Percentiles rank a stretch among this genome's conserved stretches.
phyloP scores from a whole-genome alignment of 2,888 invertebrate genomes.

The Seira sanloemensis region DNA sequence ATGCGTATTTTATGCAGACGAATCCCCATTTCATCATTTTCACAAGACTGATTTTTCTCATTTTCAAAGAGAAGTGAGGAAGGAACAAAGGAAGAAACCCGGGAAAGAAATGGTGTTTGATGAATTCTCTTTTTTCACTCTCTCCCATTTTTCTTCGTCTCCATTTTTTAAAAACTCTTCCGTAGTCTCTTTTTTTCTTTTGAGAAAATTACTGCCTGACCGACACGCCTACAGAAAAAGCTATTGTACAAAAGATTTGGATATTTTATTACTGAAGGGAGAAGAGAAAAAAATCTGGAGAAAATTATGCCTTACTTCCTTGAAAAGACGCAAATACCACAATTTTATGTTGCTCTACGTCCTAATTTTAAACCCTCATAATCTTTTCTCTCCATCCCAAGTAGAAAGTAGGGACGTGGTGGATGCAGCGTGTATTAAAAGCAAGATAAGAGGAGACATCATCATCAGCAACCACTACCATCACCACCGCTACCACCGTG shows the following conservation, averaged over 20 bases:
- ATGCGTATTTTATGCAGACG: slow-evolving; percentile 6
- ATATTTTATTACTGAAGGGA: slow-evolving; percentile 4
- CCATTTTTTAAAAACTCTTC: background rate
- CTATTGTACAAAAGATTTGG: slow-evolving; percentile 1
- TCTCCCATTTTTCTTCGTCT: background rate
- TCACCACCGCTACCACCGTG: background rate
- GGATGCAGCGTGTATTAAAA: background rate
- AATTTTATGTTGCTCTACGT: slow-evolving; percentile 45
- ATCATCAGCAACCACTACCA: background rate
- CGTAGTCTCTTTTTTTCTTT: background rate
- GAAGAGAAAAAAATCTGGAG: slow-evolving; percentile 35
- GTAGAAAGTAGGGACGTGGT: background rate
- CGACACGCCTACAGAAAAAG: background rate
- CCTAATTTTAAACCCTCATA: slow-evolving; percentile 52
- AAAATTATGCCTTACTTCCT: slow-evolving; percentile 52
- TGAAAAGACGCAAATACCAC: slow-evolving; percentile 42
- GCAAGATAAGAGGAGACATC: background rate
- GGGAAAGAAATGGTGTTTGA: slow-evolving; percentile 33
- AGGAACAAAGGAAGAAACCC: slow-evolving; percentile 24
- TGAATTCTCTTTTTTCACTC: slow-evolving; percentile 48
- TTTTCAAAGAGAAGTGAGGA: slow-evolving; percentile 29
- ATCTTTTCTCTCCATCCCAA: slow-evolving; percentile 6
- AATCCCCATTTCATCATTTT: slow-evolving; percentile 3
- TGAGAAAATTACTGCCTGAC: slow-evolving; percentile 1
- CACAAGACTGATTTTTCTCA: slow-evolving; percentile 40